Percentiles rank a stretch among this genome's conserved stretches.
These are phyloP conservation scores for Meteorus cinctellus DNA, from an alignment of 2,888 invertebrate species.

Conservation along the genomic window DNA sequence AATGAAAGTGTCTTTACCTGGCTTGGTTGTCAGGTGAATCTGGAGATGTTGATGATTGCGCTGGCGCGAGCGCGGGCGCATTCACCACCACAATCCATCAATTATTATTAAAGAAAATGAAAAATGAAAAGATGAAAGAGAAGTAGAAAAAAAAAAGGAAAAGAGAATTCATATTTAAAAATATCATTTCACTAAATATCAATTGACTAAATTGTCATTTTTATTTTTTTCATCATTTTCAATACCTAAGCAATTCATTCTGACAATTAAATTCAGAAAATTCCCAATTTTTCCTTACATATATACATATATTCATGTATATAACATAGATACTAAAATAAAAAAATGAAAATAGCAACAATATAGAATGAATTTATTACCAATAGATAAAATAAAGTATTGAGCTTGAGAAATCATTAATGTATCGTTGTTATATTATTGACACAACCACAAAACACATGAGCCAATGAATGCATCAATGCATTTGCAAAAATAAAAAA, in stretches of 20 bases:
- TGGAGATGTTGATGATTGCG: conserved; percentile 34
- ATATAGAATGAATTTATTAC: conserved; percentile 13
- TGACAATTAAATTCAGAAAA: neutral
- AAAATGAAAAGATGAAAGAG: neutral
- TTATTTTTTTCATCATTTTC: too few relatives aligned
- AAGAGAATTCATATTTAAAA: neutral
- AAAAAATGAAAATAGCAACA: neutral
- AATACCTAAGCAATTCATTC: neutral
- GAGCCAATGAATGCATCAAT: conserved; percentile 35
- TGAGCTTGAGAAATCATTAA: conserved; percentile 26
- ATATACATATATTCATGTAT: neutral
- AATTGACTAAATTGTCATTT: too few relatives aligned
- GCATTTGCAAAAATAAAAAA: conserved; percentile 44
- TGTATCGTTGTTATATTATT: conserved; percentile 9
- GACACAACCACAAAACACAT: conserved; percentile 19
- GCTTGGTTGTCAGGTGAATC: conserved; percentile 41
- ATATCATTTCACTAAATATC: too few relatives aligned
- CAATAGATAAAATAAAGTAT: conserved; percentile 28
- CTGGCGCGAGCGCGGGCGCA: conserved; percentile 44
- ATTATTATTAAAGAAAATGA: conserved; percentile 16
- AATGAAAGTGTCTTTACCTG: conserved; percentile 27
- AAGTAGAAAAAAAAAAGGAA: neutral
- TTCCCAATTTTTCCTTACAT: neutral
- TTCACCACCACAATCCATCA: conserved; percentile 6
- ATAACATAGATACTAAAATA: neutral